A percentile compares a stretch with the other conserved stretches of the same genome.
These are phyloP conservation scores for Aquatica leii DNA, from an alignment of 2,888 invertebrate species.

Conservation along the genomic window DNA sequence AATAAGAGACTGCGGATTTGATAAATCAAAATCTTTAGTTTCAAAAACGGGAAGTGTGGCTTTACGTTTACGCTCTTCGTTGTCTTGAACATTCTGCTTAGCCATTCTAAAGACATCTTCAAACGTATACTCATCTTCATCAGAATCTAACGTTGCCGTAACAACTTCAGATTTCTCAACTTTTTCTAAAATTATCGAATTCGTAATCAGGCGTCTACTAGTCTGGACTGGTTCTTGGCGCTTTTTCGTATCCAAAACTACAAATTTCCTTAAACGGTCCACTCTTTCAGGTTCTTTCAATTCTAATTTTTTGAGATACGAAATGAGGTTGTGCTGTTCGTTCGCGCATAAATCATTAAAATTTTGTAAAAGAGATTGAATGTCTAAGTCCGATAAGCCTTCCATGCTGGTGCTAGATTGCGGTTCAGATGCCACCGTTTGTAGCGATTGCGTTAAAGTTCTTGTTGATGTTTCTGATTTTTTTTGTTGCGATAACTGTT, in stretches of 20 bases:
- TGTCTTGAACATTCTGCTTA: conserved; percentile 75
- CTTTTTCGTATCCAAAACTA: conserved; percentile 64
- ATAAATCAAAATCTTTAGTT: conserved; percentile 60
- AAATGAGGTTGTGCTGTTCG: conserved; percentile 84
- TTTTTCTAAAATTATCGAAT: conserved; percentile 60
- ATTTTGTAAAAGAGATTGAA: conserved; percentile 81
- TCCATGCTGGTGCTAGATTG: conserved; percentile 65
- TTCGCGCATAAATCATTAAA: conserved; percentile 81
- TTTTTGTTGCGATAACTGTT: conserved; percentile 50
- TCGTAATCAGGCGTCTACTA: conserved; percentile 57
- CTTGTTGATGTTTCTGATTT: neutral
- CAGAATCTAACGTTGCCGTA: conserved; percentile 64
- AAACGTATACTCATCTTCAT: conserved; percentile 84
- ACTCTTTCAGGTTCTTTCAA: conserved; percentile 79
- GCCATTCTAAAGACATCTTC: conserved; percentile 84
- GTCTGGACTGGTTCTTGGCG: conserved; percentile 28
- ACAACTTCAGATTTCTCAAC: conserved; percentile 48
- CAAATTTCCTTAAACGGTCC: conserved; percentile 78
- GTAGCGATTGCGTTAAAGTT: conserved; percentile 15
- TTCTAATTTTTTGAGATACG: conserved; percentile 82
- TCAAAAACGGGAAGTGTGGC: conserved; percentile 49
- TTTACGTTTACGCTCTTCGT: conserved; percentile 60
- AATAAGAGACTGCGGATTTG: conserved; percentile 69
- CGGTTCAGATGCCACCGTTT: conserved; percentile 29
- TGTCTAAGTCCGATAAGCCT: conserved; percentile 79